A percentile compares a stretch with the other conserved stretches of the same genome.
Conservation (phyloP, 1,140 invertebrate species). For the Araneus ventricosus region DNA sequence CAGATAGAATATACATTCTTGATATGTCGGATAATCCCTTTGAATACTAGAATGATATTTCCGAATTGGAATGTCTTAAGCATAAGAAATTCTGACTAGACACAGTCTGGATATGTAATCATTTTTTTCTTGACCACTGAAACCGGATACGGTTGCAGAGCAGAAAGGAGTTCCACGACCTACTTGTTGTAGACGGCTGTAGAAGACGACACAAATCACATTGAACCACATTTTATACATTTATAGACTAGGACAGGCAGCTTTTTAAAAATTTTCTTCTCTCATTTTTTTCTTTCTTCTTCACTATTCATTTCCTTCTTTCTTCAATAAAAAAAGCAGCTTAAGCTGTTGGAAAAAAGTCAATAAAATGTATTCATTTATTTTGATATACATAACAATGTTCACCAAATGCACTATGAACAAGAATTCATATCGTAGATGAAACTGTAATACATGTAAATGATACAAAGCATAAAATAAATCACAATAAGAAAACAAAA, state of each 20-base stretch:
- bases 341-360: not conserved
- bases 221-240: conserved; percentile 55
- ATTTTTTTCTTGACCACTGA: conserved; percentile 44
- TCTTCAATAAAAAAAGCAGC: not conserved
- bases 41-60: conserved; percentile 20
- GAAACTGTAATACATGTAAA: too few relatives aligned
- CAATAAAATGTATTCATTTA: not conserved
- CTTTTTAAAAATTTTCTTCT: not conserved
- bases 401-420: too few relatives aligned
- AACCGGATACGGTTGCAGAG: conserved; percentile 32
- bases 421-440: too few relatives aligned
- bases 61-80: conserved; percentile 30
- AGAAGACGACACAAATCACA: conserved; percentile 53
- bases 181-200: conserved; percentile 61
- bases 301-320: not conserved
- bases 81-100: conserved; percentile 60
- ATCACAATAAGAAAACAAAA: too few relatives aligned
- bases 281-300: not conserved
- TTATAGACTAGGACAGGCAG: conserved; percentile 52
- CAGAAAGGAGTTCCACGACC: conserved; percentile 42
- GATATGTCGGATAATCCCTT: conserved; percentile 68
- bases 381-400: too few relatives aligned
- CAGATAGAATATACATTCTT: conserved; percentile 24
- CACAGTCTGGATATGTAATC: conserved; percentile 67
- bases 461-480: too few relatives aligned